A percentile compares a stretch with the other conserved stretches of the same genome.
These are phyloP conservation scores for Pseudopleuronectes americanus DNA, from an alignment of 2,797 vertebrate genomes.

Conservation along the genomic window DNA sequence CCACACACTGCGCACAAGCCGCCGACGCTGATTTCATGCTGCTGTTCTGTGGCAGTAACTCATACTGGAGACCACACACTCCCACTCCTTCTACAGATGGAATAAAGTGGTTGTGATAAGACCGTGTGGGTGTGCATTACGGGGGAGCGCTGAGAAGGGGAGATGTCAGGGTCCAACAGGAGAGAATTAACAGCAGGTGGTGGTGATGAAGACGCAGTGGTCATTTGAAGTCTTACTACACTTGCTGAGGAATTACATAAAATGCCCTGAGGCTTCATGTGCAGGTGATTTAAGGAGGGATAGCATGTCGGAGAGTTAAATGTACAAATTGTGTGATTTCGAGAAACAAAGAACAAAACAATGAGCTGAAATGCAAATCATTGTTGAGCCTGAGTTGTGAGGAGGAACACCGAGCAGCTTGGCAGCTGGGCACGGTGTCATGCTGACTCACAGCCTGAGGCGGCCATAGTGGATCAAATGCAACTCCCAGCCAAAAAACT, in stretches of 20 bases:
- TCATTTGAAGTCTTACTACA: slow-evolving; percentile 36
- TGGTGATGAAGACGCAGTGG: slow-evolving; percentile 38
- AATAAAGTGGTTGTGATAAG: slow-evolving; percentile 72
- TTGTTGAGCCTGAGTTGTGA: slow-evolving; percentile 22
- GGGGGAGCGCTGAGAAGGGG: slow-evolving; percentile 40
- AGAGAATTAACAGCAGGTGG: slow-evolving; percentile 62
- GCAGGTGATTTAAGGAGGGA: slow-evolving; percentile 2
- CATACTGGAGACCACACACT: slow-evolving; percentile 70
- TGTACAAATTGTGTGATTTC: slow-evolving; percentile 4
- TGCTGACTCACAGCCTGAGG: slow-evolving; percentile 66
- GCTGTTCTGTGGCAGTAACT: slow-evolving; percentile 73
- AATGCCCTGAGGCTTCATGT: slow-evolving; percentile 1
- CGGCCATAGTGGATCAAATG: slow-evolving; percentile 51
- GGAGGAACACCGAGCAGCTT: slow-evolving; percentile 41
- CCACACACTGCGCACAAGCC: slow-evolving; percentile 72
- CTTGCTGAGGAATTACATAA: slow-evolving; percentile 32
- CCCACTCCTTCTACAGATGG: slow-evolving; percentile 70
- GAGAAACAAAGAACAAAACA: slow-evolving; percentile 25
- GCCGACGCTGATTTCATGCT: slow-evolving; percentile 75
- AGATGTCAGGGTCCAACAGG: slow-evolving; percentile 55
- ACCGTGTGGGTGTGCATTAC: slow-evolving; percentile 72
- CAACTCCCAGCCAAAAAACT: slow-evolving; percentile 34
- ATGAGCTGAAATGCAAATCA: slow-evolving; percentile 39
- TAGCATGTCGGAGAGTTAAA: not conserved
- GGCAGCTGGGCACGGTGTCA: slow-evolving; percentile 49